Evolutionary conservation across 2,113 vertebrate genomes (phyloP).

Genomic region (Myodes glareolus): DNA sequence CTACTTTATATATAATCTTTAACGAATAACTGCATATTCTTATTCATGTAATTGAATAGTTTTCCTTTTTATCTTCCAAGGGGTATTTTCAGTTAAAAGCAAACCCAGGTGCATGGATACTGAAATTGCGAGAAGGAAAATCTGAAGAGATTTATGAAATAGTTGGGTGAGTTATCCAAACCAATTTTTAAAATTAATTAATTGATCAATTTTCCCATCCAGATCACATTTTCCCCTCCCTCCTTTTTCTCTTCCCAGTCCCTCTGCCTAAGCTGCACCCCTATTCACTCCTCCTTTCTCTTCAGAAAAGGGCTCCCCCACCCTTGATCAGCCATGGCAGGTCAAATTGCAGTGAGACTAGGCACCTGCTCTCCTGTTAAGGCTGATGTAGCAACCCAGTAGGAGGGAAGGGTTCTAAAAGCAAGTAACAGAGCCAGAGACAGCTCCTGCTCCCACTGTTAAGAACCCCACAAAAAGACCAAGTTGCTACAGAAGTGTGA

Average conservation of each 20-base stretch:
- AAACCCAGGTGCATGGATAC: constrained; percentile 95
- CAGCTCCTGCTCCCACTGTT: background rate
- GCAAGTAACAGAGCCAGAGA: background rate
- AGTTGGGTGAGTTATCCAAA: constrained; percentile 90
- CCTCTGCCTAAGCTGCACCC: background rate
- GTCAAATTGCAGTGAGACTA: background rate
- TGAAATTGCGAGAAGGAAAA: constrained; percentile 94
- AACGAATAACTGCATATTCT: background rate
- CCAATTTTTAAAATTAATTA: background rate
- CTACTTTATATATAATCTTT: background rate
- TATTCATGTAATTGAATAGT: background rate
- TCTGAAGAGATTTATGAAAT: constrained; percentile 96
- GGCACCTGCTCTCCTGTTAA: background rate
- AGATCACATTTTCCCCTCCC: background rate
- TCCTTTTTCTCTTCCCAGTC: background rate
- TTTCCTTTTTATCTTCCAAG: constrained; percentile 82
- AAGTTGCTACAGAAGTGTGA: background rate
- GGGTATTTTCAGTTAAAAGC: constrained; percentile 99
- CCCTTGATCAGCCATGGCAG: background rate
- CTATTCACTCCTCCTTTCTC: background rate
- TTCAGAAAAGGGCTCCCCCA: background rate
- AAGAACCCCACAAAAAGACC: background rate
- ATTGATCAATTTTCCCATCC: background rate
- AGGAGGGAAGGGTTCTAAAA: background rate
- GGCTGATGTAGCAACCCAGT: background rate